Evolutionary conservation across 2,113 vertebrate species (phyloP), one percentile per base, ranked within the genome.

Genomic region (Thermophis baileyi): DNA sequence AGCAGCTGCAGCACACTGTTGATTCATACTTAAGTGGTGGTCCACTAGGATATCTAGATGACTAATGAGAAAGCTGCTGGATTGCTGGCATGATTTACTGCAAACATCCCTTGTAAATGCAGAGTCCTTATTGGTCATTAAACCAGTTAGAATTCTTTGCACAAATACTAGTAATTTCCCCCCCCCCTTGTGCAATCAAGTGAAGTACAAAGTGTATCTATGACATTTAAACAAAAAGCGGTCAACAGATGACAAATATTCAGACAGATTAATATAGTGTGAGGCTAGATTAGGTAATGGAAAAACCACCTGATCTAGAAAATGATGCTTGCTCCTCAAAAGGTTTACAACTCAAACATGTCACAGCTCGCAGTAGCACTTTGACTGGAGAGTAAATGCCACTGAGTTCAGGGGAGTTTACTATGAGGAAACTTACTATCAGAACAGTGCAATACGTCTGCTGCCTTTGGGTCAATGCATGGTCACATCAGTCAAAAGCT

Each of bases 141-240:
- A 92, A 92, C 25, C 60, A 87, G 60, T 47, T 92, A 51, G 90
- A 91, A 57, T 89, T 57, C 14, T 91, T 93, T 90, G 35, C 92
- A 87, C 50, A 69, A 44, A 87, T 63, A 85, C 85, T 90, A 86
- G 4, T 85, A 1, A 90, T 90, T 92, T 93, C 25, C 27, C 85
- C 93, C 85, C 93, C 89, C 22, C 86, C 8, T 27, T 0, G 14
- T 92, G 90, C 50, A 86, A 30, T 46, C 25, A 63, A 30, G 63
- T 69, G 30, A 16, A 69, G 30, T 25, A 91, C 8, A 93, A 90
- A 95, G n/a, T 87, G 11, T n/a, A 46, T 0, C 90, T 89, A 22
- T 93, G 87, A 87, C 63, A 91, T 81, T 93, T 40, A 46, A 95
- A 93, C 93, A 74, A 60, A 90, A n/a, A 46, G 25, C 1, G 35